Evolutionary conservation across 2,113 vertebrate species (phyloP).

Genomic region (Nerophis lumbriciformis): DNA sequence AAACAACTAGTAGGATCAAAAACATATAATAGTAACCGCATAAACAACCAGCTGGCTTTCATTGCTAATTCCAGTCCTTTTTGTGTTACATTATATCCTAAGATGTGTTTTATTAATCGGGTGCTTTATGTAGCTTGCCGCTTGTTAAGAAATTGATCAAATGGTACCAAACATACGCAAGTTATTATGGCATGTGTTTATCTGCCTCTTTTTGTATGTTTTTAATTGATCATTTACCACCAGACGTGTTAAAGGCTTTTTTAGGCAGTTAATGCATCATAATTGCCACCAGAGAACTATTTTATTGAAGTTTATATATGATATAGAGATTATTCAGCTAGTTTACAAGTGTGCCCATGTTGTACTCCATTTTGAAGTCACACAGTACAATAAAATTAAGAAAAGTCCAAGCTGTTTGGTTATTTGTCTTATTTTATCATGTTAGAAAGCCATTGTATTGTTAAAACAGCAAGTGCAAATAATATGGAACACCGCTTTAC

Average conservation of each 20-base stretch:
- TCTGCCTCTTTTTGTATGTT: not conserved
- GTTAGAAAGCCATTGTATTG: too few species aligned
- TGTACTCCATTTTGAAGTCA: slow-evolving; percentile 52
- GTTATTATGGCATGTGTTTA: not conserved
- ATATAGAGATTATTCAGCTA: slow-evolving; percentile 22
- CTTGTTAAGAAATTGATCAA: too few species aligned
- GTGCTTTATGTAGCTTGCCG: too few species aligned
- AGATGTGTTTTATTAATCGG: too few species aligned
- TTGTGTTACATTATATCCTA: too few species aligned
- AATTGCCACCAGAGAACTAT: slow-evolving; percentile 51
- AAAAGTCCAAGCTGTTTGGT: not conserved
- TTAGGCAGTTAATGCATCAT: slow-evolving; percentile 41
- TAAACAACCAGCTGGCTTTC: too few species aligned
- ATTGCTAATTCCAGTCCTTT: too few species aligned
- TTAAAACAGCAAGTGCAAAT: too few species aligned
- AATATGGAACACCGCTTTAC: too few species aligned
- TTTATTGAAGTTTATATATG: slow-evolving; percentile 58
- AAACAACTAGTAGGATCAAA: too few species aligned
- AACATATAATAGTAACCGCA: too few species aligned
- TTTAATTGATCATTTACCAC: not conserved
- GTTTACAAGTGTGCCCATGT: slow-evolving; percentile 38
- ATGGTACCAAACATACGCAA: not conserved
- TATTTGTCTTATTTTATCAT: too few species aligned
- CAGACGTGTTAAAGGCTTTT: slow-evolving; percentile 33
- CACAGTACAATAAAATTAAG: slow-evolving; percentile 23